These are phyloP conservation scores for Hedya salicella DNA, from an alignment of 2,888 invertebrate species.

Conservation along the genomic window DNA sequence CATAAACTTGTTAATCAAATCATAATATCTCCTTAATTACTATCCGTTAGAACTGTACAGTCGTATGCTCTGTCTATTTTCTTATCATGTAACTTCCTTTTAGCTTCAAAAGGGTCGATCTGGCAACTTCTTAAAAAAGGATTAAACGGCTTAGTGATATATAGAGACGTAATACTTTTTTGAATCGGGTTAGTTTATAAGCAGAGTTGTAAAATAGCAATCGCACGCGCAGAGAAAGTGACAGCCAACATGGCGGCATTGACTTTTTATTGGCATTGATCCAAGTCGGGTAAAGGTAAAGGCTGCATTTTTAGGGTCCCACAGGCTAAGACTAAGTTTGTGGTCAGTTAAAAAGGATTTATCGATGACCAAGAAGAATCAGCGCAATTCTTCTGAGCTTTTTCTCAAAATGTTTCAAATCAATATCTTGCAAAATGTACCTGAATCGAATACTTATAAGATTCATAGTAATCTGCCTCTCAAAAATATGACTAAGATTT, in stretches of 20 bases:
- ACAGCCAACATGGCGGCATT: slow-evolving; percentile 39
- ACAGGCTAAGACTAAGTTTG: too few relatives aligned
- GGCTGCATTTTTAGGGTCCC: slow-evolving; percentile 35
- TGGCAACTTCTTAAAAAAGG: background rate
- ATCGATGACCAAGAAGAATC: too few relatives aligned
- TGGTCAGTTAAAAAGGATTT: too few relatives aligned
- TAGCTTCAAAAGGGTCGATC: background rate
- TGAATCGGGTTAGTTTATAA: background rate
- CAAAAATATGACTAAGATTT: too few relatives aligned
- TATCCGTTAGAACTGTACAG: background rate
- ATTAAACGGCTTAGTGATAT: background rate
- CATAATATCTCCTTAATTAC: background rate
- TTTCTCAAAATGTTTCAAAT: too few relatives aligned
- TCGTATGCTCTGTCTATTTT: background rate
- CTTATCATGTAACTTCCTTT: background rate
- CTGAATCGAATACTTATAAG: too few relatives aligned
- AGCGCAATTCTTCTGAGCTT: too few relatives aligned
- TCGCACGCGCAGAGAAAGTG: slow-evolving; percentile 29
- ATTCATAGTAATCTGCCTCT: too few relatives aligned
- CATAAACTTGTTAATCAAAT: background rate
- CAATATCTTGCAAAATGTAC: too few relatives aligned
- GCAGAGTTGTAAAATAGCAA: background rate
- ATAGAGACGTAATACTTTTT: background rate
- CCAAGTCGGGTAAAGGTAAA: slow-evolving; percentile 33
- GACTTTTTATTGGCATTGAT: slow-evolving; percentile 45